Base-by-base conservation (phyloP, 2,113 vertebrate genomes). In the Muscicapa adusta region DNA sequence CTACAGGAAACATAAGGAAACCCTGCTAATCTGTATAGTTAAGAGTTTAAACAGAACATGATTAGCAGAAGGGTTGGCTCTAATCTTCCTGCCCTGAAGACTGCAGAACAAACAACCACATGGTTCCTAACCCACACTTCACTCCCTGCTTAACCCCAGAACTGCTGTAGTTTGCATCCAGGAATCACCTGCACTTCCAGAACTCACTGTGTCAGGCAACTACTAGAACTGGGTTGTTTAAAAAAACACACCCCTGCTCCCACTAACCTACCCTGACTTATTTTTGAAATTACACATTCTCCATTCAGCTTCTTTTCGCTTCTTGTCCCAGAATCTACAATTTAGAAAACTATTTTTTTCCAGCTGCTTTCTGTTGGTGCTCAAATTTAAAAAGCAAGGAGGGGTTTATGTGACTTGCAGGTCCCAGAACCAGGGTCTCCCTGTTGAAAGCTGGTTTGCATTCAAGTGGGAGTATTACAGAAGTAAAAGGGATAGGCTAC, bases 1-100 rank as follows among this genome's bases (percentile, higher is more conserved):
- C 82, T 92, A 89, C 81, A 98, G 96, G 90, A 97, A 96, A 88
- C 96, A 94, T 45, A 86, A 88, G 90, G 85, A 74, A 96, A 93
- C 47, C 4, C 19, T 71, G 79, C 50, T 95, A 94, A 91, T 66
- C 72, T 4, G 12, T 58, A 38, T 1, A 79, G 47, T 43, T 70
- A 26, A 60, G 62, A 80, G 53, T 62, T 72, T 53, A 70, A 73
- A 71, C 47, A 58, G 22, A 94, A 79, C 38, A 14, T 3, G 68
- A 89, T 47, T 72, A 94, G 65, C 62, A 85, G 54, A 90, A 67
- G 57, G 19, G 33, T 2, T 96, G 93, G 92, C 77, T 58, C 65
- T 43, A 61, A 12, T 36, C 68, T 68, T 42, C 53, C 56, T 28
- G 86, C 42, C 22, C 65, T 29, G 29, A 63, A 61, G 53, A 51